Conservation (phyloP, 2,888 invertebrate species). For the Anticlea derivata region DNA sequence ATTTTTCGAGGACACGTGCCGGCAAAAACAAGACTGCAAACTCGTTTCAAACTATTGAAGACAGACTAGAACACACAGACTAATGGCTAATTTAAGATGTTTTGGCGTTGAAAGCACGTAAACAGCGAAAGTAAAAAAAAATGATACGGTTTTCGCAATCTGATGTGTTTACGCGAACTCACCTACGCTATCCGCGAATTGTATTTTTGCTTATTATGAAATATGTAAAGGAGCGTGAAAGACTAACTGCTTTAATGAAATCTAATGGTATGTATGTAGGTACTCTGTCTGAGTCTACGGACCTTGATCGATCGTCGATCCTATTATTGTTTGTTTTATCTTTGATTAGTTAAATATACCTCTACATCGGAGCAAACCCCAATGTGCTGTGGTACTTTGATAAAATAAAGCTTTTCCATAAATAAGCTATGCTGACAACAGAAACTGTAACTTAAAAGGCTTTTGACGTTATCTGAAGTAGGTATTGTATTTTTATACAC, state of each 20-base stretch:
- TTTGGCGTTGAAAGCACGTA: conserved; percentile 44
- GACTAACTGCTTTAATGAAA: conserved; percentile 34
- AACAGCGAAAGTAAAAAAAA: conserved; percentile 49
- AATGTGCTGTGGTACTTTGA: too few relatives aligned
- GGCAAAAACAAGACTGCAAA: conserved; percentile 64
- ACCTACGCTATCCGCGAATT: conserved; percentile 32
- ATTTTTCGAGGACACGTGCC: conserved; percentile 72
- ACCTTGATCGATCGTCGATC: conserved; percentile 22
- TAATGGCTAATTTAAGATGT: conserved; percentile 46
- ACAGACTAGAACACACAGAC: conserved; percentile 41
- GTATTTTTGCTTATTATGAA: conserved; percentile 46
- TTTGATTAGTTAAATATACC: conserved; percentile 1
- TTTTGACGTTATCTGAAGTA: conserved; percentile 35
- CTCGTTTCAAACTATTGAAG: conserved; percentile 55
- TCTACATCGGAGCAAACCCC: too few relatives aligned
- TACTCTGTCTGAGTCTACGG: too few relatives aligned
- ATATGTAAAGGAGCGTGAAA: conserved; percentile 48
- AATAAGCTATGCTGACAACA: not conserved
- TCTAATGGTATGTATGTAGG: conserved; percentile 34
- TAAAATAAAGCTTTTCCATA: not conserved
- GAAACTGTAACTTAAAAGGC: conserved; percentile 29
- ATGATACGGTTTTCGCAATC: conserved; percentile 40
- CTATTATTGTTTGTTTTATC: not conserved
- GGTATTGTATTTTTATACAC: not conserved
- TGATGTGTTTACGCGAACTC: conserved; percentile 46